Evolutionary conservation across 2,888 invertebrate genomes (phyloP), one percentile per base, ranked within the genome.

Genomic region (Muschampia plurimacula): DNA sequence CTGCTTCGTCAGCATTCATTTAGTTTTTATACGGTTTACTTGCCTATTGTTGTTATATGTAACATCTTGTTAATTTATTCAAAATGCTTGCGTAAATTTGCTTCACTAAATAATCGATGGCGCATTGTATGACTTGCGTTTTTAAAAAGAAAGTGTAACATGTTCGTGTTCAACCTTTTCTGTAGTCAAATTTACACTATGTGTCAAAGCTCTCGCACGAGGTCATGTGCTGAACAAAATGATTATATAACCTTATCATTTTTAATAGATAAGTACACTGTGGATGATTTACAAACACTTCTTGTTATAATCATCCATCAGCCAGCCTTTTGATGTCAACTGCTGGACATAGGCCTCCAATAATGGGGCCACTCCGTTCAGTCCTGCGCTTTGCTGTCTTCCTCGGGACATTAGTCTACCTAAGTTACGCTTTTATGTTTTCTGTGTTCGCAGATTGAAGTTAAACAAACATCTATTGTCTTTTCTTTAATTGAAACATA

Each of bases 401-500:
- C 22, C 22, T 1, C 22, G 22, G 22, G 22, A 22, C 22, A 22
- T 22, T 22, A 22, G 22, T 22, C 22, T 22, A 22, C 22, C 0
- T 22, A 22, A 22, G 22, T 22, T 0, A 22, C 22, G 22, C 22
- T 0, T 22, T 22, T 22, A 22, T 22, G 22, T 22, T 22, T 22
- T 22, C 22, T 22, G 22, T 22, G 22, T 22, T 22, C 22, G 22
- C 63, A 44, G 2, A 39, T 39, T 55, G 39, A 3, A 59, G 44
- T 28, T 44, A 44, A 60, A 32, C 68, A 68, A 46, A 60, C 32
- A 68, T 22, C 57, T 39, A 68, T 6, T 49, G 60, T 68, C 49
- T n/a, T 49, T 39, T 63, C 22, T 49, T 41, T 60, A 62, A 69
- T 69, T 63, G 69, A 46, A 41, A 69, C 55, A 0, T 49, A 62